Evolutionary conservation across 2,113 vertebrate genomes (phyloP).

Genomic region (Pardalotus punctatus): DNA sequence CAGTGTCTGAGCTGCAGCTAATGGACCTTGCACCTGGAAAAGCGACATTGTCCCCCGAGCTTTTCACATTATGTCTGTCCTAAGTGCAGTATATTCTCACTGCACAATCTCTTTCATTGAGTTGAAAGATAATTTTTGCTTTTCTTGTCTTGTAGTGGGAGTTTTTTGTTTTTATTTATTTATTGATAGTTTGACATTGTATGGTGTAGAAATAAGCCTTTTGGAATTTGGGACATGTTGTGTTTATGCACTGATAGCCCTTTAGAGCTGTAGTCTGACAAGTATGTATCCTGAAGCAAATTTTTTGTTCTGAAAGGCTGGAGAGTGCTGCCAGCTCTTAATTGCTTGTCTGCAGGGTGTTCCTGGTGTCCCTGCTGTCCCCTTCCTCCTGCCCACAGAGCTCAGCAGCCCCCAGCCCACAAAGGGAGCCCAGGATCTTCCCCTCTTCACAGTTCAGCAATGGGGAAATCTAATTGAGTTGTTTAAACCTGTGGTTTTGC

Average conservation of each 20-base stretch:
- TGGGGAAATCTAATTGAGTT: neutral
- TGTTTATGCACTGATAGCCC: neutral
- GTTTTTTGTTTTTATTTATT: neutral
- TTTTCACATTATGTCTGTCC: neutral
- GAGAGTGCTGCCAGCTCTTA: neutral
- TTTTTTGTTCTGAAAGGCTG: neutral
- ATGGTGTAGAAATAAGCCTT: neutral
- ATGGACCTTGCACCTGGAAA: neutral
- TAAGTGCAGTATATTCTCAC: neutral
- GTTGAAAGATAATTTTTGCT: neutral
- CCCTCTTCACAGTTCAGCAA: accelerated
- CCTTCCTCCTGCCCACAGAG: neutral
- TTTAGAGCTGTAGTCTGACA: neutral
- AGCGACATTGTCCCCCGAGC: neutral
- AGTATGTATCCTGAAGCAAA: neutral
- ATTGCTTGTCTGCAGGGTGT: neutral
- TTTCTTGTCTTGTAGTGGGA: neutral
- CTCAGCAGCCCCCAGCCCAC: neutral
- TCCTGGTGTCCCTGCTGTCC: neutral
- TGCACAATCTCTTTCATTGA: neutral
- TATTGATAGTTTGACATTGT: neutral
- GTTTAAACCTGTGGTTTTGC: neutral
- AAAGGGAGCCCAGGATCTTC: neutral
- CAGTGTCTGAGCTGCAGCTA: neutral
- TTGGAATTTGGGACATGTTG: neutral